These are phyloP conservation scores for Cyclura pinguis DNA, from an alignment of 2,797 vertebrate species.

Conservation along the genomic window DNA sequence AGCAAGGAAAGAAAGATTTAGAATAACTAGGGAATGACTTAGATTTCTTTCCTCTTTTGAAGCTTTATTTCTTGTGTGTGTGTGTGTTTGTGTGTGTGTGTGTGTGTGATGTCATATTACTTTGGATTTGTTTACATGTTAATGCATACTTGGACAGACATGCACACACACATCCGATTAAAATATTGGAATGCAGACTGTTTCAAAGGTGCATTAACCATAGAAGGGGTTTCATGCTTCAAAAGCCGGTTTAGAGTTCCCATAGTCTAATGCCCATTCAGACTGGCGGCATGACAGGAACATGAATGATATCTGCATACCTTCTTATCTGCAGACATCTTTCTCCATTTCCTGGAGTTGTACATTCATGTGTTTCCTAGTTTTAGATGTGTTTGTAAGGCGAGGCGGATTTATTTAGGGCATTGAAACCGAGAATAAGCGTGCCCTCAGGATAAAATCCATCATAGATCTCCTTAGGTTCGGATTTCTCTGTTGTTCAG, in stretches of 20 bases:
- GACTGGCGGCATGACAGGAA: background rate
- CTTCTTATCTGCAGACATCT: slow-evolving; percentile 6
- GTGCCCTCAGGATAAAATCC: slow-evolving; percentile 26
- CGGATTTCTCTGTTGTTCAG: background rate
- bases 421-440: slow-evolving; percentile 31
- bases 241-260: background rate
- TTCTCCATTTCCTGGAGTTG: slow-evolving; percentile 30
- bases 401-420: slow-evolving; percentile 50
- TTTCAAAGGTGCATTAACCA: slow-evolving; percentile 7
- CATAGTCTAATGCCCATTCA: slow-evolving; percentile 24
- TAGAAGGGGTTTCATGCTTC: accelerated
- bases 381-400: background rate
- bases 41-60: accelerated
- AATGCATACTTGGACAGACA: background rate
- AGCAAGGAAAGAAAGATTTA: too few relatives aligned
- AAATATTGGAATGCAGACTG: background rate
- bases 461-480: background rate
- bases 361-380: slow-evolving; percentile 54
- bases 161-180: accelerated
- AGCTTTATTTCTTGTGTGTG: background rate
- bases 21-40: background rate
- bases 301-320: background rate
- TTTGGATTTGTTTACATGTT: slow-evolving; percentile 4
- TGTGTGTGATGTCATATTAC: slow-evolving; percentile 15
- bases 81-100: background rate